Base-by-base conservation (phyloP, 2,797 vertebrate genomes). In the Lepilemur ruficaudatus region DNA sequence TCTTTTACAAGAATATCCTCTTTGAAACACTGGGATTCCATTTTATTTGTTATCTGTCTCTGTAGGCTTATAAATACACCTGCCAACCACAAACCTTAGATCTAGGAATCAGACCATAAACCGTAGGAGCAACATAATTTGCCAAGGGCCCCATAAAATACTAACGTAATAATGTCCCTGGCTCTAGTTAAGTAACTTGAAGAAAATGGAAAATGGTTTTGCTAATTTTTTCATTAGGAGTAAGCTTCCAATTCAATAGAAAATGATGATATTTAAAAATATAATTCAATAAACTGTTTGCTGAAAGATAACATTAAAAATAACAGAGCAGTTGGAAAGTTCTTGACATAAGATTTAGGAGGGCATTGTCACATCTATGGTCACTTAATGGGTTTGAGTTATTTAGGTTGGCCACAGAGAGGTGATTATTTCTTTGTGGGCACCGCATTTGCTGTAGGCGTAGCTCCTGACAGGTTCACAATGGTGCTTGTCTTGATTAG, bases 191-290 rank as follows among this genome's bases (percentile, higher is more conserved):
- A 81, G 13, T 94, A 88, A 96, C 43, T 92, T 81, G 30, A 63
- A 81, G 52, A 73, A 93, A 43, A 95, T 61, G 43, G 41, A 82
- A 85, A 83, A 41, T 30, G 13, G 17, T 90, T 96, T 82, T 84
- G 78, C 41, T 41, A 48, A 61, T 73, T 92, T 81, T 90, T 72
- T 92, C n/a, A n/a, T 86, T 80, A 30, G 22, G 13, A 85, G 7
- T 88, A 38, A 84, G 81, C 63, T 48, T 91, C 67, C n/a, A 86
- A 52, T 94, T 95, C 38, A 85, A 3, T 57, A 57, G 83, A 55
- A 92, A 84, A 87, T 67, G 25, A 32, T 41, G 4, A 9, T 72
- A n/a, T 72, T 82, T 86, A 2, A 86, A 94, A 93, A 55, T 67
- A 35, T 38, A 72, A 76, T 59, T 89, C 32, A 90, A 1, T 65